These are phyloP conservation scores for Fopius arisanus DNA, from an alignment of 1,140 invertebrate species.

Conservation along the genomic window DNA sequence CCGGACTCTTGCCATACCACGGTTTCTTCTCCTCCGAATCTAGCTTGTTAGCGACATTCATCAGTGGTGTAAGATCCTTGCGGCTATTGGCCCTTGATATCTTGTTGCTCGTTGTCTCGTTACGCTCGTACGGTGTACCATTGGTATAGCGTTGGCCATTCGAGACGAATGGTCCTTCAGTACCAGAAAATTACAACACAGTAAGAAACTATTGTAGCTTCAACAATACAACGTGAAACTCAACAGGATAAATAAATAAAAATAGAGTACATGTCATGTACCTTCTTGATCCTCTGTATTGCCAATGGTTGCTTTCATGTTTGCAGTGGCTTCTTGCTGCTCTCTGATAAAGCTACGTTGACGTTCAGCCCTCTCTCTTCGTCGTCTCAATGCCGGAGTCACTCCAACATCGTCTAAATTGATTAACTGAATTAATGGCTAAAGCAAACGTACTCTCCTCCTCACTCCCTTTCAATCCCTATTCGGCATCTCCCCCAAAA, in stretches of 20 bases:
- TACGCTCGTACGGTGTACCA: conserved; percentile 50
- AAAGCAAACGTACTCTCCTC: background rate
- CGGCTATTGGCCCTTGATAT: conserved; percentile 62
- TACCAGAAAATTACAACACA: conserved; percentile 16
- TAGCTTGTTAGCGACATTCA: conserved; percentile 69
- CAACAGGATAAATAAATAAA: background rate
- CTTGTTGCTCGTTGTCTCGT: conserved; percentile 58
- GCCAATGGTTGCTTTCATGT: conserved; percentile 63
- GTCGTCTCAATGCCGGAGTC: conserved; percentile 76
- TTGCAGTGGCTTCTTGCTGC: conserved; percentile 74
- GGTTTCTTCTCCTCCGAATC: conserved; percentile 72
- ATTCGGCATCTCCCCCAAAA: background rate
- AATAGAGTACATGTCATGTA: conserved; percentile 30
- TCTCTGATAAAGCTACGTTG: conserved; percentile 83
- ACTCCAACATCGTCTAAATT: conserved; percentile 71
- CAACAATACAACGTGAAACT: background rate
- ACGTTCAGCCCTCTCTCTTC: conserved; percentile 79
- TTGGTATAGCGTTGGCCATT: conserved; percentile 65
- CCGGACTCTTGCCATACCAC: conserved; percentile 69
- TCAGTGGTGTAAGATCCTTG: conserved; percentile 68
- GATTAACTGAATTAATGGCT: conserved; percentile 10
- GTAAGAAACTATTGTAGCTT: background rate
- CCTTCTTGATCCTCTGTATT: conserved; percentile 64
- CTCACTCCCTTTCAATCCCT: background rate
- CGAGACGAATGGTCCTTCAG: conserved; percentile 43